Base-by-base conservation (phyloP, 1,140 invertebrate species). In the Littorina saxatilis region DNA sequence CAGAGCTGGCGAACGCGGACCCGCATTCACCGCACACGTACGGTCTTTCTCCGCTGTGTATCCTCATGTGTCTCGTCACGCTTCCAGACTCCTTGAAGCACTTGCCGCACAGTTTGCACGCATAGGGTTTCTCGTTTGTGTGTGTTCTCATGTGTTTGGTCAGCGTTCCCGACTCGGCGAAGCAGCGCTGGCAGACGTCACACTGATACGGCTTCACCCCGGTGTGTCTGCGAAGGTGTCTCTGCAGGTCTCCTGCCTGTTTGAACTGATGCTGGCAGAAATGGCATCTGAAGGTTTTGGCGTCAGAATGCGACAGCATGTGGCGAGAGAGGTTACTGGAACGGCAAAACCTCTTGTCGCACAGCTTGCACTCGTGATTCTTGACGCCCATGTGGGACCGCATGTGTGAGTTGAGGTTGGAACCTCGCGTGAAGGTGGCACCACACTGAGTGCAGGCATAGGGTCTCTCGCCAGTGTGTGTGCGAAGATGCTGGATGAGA, bases 321-420 rank as follows among this genome's bases (percentile, higher is more conserved):
- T 85, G 84, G 39, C 70, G 76, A 4, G 74, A 70, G 0, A 85
- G 73, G 37, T 83, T 80, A 17, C 80, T 72, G n/a, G 79, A 81
- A 55, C 81, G 74, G 0, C 43, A 63, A 43, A 83, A 85, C 2
- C 50, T 80, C 39, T 85, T 85, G 23, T 70, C 61, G 63, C 84
- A 85, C 61, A 80, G 58, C 17, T 81, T 79, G 82, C 87, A 89
- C 37, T 79, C 73, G 27, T 68, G 76, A 3, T 98, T 96, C 86
- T 96, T 96, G 76, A 81, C 82, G 63, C 98, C 98, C 35, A 96
- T 97, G 91, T 99, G 97, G 90, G 98, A 98, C 87, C 97, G 93
- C 68, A 98, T 93, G 93, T 98, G 97, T 91, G 98, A 98, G 35
- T 97, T 98, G 52, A 98, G 92, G 0, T 97, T 98, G 29, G 96